Percentiles rank a stretch among this genome's conserved stretches.
Conservation (phyloP, 2,888 invertebrate species). For the Deroplatys truncata region DNA sequence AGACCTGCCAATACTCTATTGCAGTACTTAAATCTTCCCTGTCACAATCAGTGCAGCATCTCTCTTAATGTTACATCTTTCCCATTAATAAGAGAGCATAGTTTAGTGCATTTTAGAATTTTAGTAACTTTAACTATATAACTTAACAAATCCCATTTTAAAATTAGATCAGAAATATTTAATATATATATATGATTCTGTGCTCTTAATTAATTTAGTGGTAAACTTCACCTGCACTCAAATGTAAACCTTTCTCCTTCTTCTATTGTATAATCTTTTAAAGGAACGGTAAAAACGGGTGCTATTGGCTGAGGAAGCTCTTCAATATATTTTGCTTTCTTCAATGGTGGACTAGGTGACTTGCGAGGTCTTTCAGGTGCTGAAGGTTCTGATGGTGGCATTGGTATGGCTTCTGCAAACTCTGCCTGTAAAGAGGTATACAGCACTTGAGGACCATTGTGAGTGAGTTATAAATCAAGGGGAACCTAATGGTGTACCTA, state of each 20-base stretch:
- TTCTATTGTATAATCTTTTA: constrained; percentile 61
- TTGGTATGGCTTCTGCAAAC: constrained; percentile 1
- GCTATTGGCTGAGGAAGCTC: constrained; percentile 40
- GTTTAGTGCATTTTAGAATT: too few relatives aligned
- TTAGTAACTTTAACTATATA: too few relatives aligned
- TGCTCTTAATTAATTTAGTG: too few relatives aligned
- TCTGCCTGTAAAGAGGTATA: background rate
- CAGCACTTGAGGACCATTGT: background rate
- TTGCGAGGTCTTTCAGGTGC: constrained; percentile 34
- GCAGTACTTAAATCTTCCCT: too few relatives aligned
- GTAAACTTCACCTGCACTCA: constrained; percentile 40
- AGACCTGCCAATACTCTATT: too few relatives aligned
- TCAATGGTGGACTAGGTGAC: constrained; percentile 36
- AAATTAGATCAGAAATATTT: too few relatives aligned
- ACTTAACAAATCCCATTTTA: too few relatives aligned
- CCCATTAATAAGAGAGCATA: too few relatives aligned
- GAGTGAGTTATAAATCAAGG: background rate
- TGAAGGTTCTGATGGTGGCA: constrained; percentile 18
- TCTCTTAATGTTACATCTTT: too few relatives aligned
- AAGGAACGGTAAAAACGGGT: constrained; percentile 57
- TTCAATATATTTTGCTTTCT: constrained; percentile 37
- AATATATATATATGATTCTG: too few relatives aligned
- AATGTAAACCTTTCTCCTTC: constrained; percentile 56
- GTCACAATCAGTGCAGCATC: too few relatives aligned
- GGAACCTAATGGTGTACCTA: too few relatives aligned